Conservation (phyloP, 2,888 invertebrate genomes). For the Physocephala rufipes region DNA sequence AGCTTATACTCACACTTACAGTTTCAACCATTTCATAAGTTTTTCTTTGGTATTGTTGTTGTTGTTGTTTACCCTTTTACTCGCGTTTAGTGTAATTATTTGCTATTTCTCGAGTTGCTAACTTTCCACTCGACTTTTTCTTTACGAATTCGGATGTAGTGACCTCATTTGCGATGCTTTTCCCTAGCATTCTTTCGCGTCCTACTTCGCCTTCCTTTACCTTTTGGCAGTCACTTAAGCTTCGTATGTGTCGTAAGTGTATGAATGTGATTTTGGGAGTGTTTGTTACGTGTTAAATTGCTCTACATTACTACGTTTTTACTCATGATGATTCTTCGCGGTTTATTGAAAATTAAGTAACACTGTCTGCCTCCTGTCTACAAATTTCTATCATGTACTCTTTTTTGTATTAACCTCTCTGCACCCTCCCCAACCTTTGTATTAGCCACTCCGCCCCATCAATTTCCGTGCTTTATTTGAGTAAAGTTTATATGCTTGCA, state of each 20-base stretch:
- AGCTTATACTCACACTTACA: too few relatives aligned
- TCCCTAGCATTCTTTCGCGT: not conserved
- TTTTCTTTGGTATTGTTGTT: not conserved
- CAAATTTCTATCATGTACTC: too few relatives aligned
- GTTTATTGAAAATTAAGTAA: conserved; percentile 25
- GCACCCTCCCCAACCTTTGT: too few relatives aligned
- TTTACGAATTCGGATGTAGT: not conserved
- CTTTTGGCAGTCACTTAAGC: not conserved
- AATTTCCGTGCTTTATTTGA: too few relatives aligned
- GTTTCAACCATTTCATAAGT: too few relatives aligned
- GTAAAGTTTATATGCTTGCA: too few relatives aligned
- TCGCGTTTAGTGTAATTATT: conserved; percentile 7
- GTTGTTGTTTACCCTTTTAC: conserved; percentile 18
- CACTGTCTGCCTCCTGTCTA: too few relatives aligned
- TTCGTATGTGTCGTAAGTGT: not conserved
- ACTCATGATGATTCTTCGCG: conserved; percentile 4
- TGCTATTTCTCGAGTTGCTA: not conserved
- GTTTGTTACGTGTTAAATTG: conserved; percentile 20
- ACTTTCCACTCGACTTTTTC: conserved; percentile 1
- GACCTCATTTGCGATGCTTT: not conserved
- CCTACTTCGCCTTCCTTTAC: not conserved
- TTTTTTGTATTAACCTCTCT: too few relatives aligned
- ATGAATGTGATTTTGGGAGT: not conserved
- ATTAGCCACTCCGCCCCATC: too few relatives aligned
- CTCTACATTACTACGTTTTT: conserved; percentile 11